Evolutionary conservation across 1,140 invertebrate genomes (phyloP).

Genomic region (Rhysida immarginata): DNA sequence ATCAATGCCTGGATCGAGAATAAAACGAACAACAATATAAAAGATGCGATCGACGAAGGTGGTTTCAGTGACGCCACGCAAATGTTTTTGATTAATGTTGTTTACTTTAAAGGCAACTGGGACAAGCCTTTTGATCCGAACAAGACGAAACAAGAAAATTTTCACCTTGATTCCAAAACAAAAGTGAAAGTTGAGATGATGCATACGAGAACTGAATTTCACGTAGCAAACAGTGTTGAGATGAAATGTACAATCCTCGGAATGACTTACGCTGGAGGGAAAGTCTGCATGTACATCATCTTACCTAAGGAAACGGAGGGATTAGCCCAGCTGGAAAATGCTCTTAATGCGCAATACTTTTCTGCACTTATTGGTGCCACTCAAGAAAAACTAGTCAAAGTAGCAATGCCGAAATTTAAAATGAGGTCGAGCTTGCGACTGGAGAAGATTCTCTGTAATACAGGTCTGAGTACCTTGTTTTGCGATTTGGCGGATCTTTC

Average conservation of each 20-base stretch:
- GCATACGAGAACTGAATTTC: conserved; percentile 45
- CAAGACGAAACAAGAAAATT: conserved; percentile 35
- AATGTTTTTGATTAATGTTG: conserved; percentile 57
- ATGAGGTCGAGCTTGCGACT: too few relatives aligned
- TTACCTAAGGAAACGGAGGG: conserved; percentile 46
- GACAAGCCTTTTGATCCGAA: conserved; percentile 45
- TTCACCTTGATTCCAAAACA: conserved; percentile 35
- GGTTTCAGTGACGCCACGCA: conserved; percentile 42
- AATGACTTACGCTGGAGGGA: conserved; percentile 44
- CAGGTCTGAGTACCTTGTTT: too few relatives aligned
- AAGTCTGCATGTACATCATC: conserved; percentile 35
- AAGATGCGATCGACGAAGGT: conserved; percentile 40
- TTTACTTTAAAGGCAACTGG: conserved; percentile 69
- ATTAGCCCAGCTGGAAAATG: neutral
- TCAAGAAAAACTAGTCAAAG: too few relatives aligned
- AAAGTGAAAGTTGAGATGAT: conserved; percentile 44
- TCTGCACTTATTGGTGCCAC: too few relatives aligned
- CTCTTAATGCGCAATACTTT: too few relatives aligned
- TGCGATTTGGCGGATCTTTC: too few relatives aligned
- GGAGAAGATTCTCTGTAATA: too few relatives aligned
- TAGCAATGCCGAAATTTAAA: too few relatives aligned
- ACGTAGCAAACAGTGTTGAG: conserved; percentile 41
- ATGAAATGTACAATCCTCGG: conserved; percentile 59
- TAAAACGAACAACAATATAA: conserved; percentile 54
- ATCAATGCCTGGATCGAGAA: conserved; percentile 67